Evolutionary conservation across 2,113 vertebrate genomes (phyloP).

Genomic region (Ascaphus truei): DNA sequence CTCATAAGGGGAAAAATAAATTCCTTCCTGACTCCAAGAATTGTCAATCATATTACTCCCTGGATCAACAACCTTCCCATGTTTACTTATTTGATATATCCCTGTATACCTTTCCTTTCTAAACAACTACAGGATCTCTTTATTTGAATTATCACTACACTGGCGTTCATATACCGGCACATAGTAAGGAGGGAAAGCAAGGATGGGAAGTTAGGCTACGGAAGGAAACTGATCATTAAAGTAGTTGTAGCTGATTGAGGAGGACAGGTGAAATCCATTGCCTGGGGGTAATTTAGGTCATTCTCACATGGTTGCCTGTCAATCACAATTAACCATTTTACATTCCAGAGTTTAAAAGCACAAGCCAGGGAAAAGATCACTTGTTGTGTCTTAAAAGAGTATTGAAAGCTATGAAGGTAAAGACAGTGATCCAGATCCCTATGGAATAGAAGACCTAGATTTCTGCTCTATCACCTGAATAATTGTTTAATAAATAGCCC

Average conservation of each 20-base stretch:
- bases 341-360: constrained; percentile 17
- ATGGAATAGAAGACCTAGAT: no score
- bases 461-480: neutral
- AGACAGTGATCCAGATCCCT: no score
- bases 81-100: no score
- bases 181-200: neutral
- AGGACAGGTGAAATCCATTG: constrained; percentile 29
- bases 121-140: no score
- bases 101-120: no score
- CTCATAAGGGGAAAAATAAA: no score
- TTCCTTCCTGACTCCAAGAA: no score
- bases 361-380: neutral
- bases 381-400: neutral
- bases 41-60: no score
- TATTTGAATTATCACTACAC: no score
- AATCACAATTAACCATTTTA: constrained; percentile 31
- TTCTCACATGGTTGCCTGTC: constrained; percentile 15
- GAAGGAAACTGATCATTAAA: constrained; percentile 27
- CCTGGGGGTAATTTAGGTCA: neutral
- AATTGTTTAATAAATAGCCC: no score
- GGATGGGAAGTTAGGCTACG: neutral
- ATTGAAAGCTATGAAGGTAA: no score
- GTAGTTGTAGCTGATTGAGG: constrained; percentile 7
- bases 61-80: no score
- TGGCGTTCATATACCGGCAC: neutral